phyloP scores from a whole-genome alignment of 2,113 vertebrate genomes.

The Oxyruncus cristatus region DNA sequence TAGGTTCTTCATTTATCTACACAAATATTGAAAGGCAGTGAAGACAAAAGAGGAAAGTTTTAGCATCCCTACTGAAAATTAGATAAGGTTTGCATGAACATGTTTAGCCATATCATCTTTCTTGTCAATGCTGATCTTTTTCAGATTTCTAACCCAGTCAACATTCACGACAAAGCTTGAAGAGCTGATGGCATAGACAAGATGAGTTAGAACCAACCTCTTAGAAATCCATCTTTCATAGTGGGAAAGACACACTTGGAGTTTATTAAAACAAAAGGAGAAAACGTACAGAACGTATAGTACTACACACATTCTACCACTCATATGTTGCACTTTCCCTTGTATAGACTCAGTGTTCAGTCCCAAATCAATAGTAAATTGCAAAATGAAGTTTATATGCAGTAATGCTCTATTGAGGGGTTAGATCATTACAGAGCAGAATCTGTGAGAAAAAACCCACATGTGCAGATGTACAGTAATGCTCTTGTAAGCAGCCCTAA shows the following conservation, averaged over 20 bases:
- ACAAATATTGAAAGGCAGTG: background rate
- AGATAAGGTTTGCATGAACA: background rate
- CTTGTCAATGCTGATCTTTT: background rate
- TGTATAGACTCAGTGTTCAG: rapidly evolving
- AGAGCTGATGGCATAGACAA: background rate
- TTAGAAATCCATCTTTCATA: background rate
- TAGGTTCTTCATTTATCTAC: background rate
- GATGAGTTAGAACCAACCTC: background rate
- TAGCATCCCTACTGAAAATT: background rate
- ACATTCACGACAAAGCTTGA: background rate
- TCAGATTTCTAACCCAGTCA: background rate
- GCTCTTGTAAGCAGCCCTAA: background rate
- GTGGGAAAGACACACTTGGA: background rate
- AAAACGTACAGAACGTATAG: rapidly evolving
- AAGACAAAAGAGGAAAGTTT: background rate
- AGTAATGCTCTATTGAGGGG: background rate
- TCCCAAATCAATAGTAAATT: background rate
- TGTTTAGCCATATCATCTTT: background rate
- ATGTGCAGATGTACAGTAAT: too few species aligned
- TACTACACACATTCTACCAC: background rate
- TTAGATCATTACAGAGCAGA: background rate
- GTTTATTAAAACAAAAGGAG: background rate
- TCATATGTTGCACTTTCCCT: background rate
- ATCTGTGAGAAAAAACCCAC: background rate
- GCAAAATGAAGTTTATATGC: background rate